Evolutionary conservation across 1,140 invertebrate genomes (phyloP), one percentile per base, ranked within the genome.

Genomic region (Odontomachus brunneus): DNA sequence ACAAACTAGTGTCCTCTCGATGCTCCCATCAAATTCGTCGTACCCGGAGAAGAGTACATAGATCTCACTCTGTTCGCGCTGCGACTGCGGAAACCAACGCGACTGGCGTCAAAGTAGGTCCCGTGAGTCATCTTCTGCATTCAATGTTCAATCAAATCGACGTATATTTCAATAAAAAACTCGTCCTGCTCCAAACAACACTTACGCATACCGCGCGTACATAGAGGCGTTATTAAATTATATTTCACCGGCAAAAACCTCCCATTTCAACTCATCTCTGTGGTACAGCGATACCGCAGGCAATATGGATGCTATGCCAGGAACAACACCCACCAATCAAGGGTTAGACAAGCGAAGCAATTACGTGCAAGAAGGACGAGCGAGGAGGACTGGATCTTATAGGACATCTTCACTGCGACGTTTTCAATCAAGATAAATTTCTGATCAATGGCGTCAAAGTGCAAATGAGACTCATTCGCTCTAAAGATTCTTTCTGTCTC

Each of bases 151-250:
- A 73, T 44, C 53, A 73, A 15, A 24, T 75, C 15, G 44, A 75
- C 26, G 57, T 75, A 1, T 51, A 62, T 38, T 75, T 75, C 3
- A 75, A 63, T 63, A 33, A 75, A 51, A 75, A 75, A 2, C 59
- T 62, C 14, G 29, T 33, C 5, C 5, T 33, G 2, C 29, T 2
- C 29, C 5, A 33, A 33, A 33, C 29, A 33, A n/a, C 19, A 38
- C 22, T 26, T 75, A 63, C 51, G 7, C 66, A 14, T 75, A 75
- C 3, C n/a, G n/a, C n/a, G n/a, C n/a, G n/a, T n/a, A n/a, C n/a
- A n/a, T n/a, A n/a, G n/a, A n/a, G n/a, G n/a, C n/a, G n/a, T n/a
- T n/a, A n/a, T n/a, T n/a, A n/a, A n/a, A n/a, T n/a, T n/a, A n/a
- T n/a, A n/a, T n/a, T 55, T n/a, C 3, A 55, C 15, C 15, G 15